Evolutionary conservation across 2,888 invertebrate genomes (phyloP), one percentile per base, ranked within the genome.

Genomic region (Schrankia costaestrigalis): DNA sequence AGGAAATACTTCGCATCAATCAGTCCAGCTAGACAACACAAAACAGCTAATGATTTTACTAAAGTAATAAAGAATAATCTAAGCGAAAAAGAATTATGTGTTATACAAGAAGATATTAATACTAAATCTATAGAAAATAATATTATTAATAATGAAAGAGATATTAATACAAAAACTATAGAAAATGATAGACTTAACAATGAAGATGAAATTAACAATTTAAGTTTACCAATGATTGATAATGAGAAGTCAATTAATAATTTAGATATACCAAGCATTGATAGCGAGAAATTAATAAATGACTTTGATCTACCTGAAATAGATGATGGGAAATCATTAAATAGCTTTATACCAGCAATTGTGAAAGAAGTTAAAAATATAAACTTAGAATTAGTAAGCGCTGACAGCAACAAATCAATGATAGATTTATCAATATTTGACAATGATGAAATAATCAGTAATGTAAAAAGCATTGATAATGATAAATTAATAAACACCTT

Each of bases 1-100:
- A 22, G 27, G 4, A 48, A 39, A 11, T 46, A 52, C 9, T 34
- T 52, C 3, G 35, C 41, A 3, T 25, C 43, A 27, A 47, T 39
- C 3, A 39, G 38, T 13, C 33, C 38, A 3, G 26, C 18, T 6
- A 38, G 8, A 18, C 35, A 44, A 13, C 27, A 37, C 7, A 36
- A 30, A 27, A 30, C 30, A 11, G 19, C 33, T 9, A 49, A 48
- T 3, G 35, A 43, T 15, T 49, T 56, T 10, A 50, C 55, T 23
- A 24, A 39, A 12, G 3, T 8, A 26, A 28, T 35, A 18, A 29
- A 26, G 21, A 35, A 31, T 11, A 30, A 31, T 29, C 13, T 28
- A 12, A 42, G 31, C 17, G 31, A 53, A 11, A 42, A 41, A 31
- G 43, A 53, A 9, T 15, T 45, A 3, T 38, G 41, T 31, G 33